These are phyloP conservation scores for Malurus splendens DNA, from an alignment of 2,797 vertebrate genomes.

Conservation along the genomic window DNA sequence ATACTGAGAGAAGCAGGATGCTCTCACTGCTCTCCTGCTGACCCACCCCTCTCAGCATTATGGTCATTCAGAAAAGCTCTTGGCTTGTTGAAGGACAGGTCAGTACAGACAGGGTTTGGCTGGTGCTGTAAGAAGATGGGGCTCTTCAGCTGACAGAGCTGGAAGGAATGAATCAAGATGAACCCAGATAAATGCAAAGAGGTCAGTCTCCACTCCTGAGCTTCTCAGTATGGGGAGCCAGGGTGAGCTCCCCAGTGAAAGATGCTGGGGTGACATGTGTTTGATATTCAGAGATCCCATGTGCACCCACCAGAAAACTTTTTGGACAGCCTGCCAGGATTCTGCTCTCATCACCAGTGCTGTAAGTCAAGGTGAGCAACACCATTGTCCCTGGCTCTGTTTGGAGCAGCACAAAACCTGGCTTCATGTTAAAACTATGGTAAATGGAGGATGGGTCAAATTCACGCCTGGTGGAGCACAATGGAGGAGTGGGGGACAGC, in stretches of 20 bases:
- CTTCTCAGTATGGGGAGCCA: neutral
- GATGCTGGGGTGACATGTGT: neutral
- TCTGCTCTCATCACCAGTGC: neutral
- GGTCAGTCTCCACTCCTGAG: neutral
- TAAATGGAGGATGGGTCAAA: neutral
- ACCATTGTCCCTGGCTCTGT: neutral
- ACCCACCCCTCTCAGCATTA: accelerated
- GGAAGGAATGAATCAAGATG: neutral
- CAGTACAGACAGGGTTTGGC: accelerated
- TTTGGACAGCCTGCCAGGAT: neutral
- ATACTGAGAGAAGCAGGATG: neutral
- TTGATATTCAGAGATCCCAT: neutral
- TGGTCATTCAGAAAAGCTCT: neutral
- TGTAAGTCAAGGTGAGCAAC: neutral
- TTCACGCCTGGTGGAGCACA: neutral
- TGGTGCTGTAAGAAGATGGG: neutral
- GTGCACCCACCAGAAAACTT: neutral
- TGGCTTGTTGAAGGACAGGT: neutral
- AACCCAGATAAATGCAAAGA: neutral
- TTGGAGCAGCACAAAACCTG: neutral
- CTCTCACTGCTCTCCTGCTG: neutral
- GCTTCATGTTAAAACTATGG: neutral
- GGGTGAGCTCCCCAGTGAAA: neutral
- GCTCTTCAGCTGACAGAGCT: neutral
- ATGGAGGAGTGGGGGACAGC: neutral